Conservation (phyloP, 2,797 vertebrate genomes). For the Molossus molossus region DNA sequence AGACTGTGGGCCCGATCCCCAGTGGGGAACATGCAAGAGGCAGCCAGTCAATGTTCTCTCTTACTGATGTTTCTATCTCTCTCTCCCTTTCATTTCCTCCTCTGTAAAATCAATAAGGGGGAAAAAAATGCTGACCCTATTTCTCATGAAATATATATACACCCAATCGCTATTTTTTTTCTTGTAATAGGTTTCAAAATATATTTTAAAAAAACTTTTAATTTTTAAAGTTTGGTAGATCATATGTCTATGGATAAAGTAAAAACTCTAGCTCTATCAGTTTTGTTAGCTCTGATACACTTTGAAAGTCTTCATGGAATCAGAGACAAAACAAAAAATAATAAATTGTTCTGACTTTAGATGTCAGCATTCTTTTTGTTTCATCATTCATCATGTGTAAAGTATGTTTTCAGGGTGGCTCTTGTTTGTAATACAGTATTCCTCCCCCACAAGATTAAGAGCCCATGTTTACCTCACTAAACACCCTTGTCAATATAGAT, state of each 20-base stretch:
- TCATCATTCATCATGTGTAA: not conserved
- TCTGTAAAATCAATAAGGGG: too few relatives aligned
- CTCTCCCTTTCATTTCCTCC: too few relatives aligned
- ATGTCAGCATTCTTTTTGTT: constrained; percentile 6
- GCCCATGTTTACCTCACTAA: not conserved
- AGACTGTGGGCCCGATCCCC: too few relatives aligned
- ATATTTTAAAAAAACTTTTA: constrained; percentile 47
- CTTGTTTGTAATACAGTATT: not conserved
- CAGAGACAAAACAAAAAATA: constrained; percentile 5
- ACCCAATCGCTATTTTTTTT: constrained; percentile 48
- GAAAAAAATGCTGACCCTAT: not conserved
- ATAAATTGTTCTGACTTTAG: constrained; percentile 56
- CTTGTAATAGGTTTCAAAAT: constrained; percentile 50
- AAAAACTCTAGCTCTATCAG: not conserved
- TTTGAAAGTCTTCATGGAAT: constrained; percentile 49
- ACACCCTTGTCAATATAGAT: not conserved
- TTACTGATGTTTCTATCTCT: too few relatives aligned
- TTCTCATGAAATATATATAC: constrained; percentile 46
- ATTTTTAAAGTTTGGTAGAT: not conserved
- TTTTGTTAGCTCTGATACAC: constrained; percentile 46
- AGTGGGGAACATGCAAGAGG: too few relatives aligned
- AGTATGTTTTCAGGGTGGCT: not conserved
- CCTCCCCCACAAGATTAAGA: constrained; percentile 43
- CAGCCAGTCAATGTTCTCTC: too few relatives aligned
- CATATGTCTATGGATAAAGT: not conserved